A percentile compares a stretch with the other conserved stretches of the same genome.
Evolutionary conservation across 2,113 vertebrate species (phyloP).

Genomic region (Cromileptes altivelis): DNA sequence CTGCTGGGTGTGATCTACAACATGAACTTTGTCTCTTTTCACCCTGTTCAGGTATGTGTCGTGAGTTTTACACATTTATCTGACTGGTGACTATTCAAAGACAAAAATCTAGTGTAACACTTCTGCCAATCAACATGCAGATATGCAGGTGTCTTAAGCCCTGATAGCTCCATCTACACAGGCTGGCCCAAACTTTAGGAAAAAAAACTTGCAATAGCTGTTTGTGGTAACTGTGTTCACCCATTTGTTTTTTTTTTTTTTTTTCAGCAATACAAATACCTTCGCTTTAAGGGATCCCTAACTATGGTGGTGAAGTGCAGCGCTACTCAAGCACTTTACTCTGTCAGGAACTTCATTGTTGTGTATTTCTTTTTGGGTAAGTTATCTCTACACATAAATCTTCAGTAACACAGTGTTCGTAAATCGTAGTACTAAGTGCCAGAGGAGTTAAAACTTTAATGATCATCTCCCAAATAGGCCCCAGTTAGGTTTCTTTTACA

Average conservation of each 20-base stretch:
- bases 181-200: neutral
- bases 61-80: neutral
- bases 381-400: conserved; percentile 43
- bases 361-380: conserved; percentile 95
- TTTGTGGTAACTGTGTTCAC: neutral
- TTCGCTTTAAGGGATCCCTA: conserved; percentile 91
- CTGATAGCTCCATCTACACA: neutral
- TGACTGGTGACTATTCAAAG: neutral
- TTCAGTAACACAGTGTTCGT: neutral
- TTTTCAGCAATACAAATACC: conserved; percentile 93
- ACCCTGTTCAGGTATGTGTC: conserved; percentile 90
- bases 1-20: conserved; percentile 92
- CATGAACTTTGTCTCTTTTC: conserved; percentile 95
- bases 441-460: neutral
- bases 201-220: neutral
- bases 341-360: conserved; percentile 89
- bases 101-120: neutral
- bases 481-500: neutral
- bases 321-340: conserved; percentile 90
- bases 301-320: conserved; percentile 90
- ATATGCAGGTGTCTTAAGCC: neutral
- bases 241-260: conserved; percentile 37
- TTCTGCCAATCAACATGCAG: neutral
- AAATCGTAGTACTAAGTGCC: neutral
- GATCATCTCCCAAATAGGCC: neutral